Percentiles rank a stretch among this genome's conserved stretches.
These are phyloP conservation scores for Dasyprocta punctata DNA, from an alignment of 2,113 vertebrate species.

Conservation along the genomic window DNA sequence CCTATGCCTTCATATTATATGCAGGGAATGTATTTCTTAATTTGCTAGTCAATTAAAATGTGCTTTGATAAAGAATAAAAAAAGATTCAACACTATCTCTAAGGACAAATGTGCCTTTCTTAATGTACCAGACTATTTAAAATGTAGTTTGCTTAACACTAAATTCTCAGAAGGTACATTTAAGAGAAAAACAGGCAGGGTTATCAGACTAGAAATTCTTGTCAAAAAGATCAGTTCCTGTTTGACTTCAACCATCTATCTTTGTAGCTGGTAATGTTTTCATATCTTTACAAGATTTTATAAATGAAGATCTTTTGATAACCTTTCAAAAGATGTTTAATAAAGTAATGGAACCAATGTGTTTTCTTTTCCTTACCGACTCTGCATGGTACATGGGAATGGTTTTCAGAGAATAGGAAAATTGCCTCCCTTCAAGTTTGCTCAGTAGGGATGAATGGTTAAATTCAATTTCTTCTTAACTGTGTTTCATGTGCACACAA, in stretches of 20 bases:
- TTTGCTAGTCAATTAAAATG: slow-evolving; percentile 73
- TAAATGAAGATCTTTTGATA: slow-evolving; percentile 73
- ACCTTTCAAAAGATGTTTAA: slow-evolving; percentile 72
- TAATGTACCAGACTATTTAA: slow-evolving; percentile 65
- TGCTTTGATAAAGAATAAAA: slow-evolving; percentile 69
- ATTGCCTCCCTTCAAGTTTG: slow-evolving; percentile 49
- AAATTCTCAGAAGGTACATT: slow-evolving; percentile 57
- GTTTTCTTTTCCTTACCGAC: neutral
- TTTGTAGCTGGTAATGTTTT: slow-evolving; percentile 78
- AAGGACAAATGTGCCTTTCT: slow-evolving; percentile 62
- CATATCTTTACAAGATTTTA: slow-evolving; percentile 67
- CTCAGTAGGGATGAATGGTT: slow-evolving; percentile 49
- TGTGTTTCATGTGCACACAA: slow-evolving; percentile 54
- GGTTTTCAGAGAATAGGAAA: slow-evolving; percentile 56
- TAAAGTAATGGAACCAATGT: slow-evolving; percentile 49
- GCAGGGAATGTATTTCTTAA: slow-evolving; percentile 70
- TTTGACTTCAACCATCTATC: slow-evolving; percentile 64
- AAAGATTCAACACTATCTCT: slow-evolving; percentile 66
- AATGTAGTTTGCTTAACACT: slow-evolving; percentile 67
- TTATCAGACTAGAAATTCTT: slow-evolving; percentile 74
- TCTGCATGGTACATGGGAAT: neutral
- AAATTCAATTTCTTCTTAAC: slow-evolving; percentile 12
- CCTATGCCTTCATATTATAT: slow-evolving; percentile 62
- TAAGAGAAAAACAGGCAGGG: slow-evolving; percentile 53
- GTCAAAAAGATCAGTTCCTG: slow-evolving; percentile 67